These are phyloP conservation scores for Lepilemur ruficaudatus DNA, from an alignment of 2,797 vertebrate genomes.

Conservation along the genomic window DNA sequence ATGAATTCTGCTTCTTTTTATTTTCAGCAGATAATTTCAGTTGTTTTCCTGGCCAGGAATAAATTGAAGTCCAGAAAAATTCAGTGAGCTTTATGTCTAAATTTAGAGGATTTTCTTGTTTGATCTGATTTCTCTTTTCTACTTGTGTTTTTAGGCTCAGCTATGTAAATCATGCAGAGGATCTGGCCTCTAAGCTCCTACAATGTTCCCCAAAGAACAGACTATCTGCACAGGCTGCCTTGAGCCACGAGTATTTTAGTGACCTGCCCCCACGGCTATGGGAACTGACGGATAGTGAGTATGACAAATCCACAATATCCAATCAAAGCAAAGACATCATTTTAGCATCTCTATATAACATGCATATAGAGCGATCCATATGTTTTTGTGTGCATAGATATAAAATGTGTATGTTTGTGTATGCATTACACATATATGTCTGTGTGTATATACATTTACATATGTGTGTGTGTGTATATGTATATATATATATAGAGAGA, in stretches of 20 bases:
- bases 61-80: slow-evolving; percentile 39
- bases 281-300: slow-evolving; percentile 96
- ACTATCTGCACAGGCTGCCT: slow-evolving; percentile 93
- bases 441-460: not conserved
- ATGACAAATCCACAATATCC: slow-evolving; percentile 34
- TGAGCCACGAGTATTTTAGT: slow-evolving; percentile 97
- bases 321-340: slow-evolving; percentile 25
- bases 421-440: not conserved
- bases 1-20: not conserved
- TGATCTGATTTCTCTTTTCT: slow-evolving; percentile 62
- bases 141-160: slow-evolving; percentile 89
- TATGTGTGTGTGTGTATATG: not conserved
- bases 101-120: slow-evolving; percentile 49
- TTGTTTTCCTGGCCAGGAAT: slow-evolving; percentile 22
- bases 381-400: not conserved
- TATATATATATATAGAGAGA: not conserved
- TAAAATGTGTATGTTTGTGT: not conserved
- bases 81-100: not conserved
- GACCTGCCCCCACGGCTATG: slow-evolving; percentile 96
- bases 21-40: slow-evolving; percentile 35
- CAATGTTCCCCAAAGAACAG: slow-evolving; percentile 99
- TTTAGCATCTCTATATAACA: not conserved
- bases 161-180: slow-evolving; percentile 95
- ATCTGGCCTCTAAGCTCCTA: slow-evolving; percentile 96
- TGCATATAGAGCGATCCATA: not conserved